Evolutionary conservation across 2,888 invertebrate genomes (phyloP).

Genomic region (Hedya salicella): DNA sequence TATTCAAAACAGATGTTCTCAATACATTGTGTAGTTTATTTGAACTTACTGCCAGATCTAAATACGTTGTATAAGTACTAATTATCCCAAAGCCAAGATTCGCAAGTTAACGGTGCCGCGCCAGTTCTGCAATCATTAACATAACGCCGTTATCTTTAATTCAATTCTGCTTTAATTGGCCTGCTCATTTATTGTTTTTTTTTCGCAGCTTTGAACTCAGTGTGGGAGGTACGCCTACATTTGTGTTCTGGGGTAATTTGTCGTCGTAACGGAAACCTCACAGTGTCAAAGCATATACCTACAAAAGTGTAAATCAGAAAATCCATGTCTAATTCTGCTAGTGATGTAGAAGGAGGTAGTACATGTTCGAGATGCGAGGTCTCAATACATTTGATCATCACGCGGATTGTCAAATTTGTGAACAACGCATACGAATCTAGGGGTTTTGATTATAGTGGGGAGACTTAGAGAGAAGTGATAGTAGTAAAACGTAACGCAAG

Average conservation of each 20-base stretch:
- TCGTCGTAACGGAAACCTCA: not conserved
- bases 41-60: not conserved
- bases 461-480: too few species aligned
- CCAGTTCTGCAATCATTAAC: slow-evolving; percentile 37
- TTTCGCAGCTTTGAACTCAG: not conserved
- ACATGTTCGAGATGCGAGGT: too few species aligned
- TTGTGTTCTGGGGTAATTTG: not conserved
- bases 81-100: slow-evolving; percentile 34
- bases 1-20: not conserved
- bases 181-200: slow-evolving; percentile 18
- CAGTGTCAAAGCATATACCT: too few species aligned
- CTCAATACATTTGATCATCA: too few species aligned
- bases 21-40: not conserved
- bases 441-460: too few species aligned
- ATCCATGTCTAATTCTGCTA: too few species aligned
- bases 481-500: too few species aligned
- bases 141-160: slow-evolving; percentile 39
- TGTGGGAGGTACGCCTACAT: slow-evolving; percentile 12
- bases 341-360: too few species aligned
- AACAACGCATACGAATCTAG: too few species aligned
- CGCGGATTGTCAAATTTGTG: too few species aligned
- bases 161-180: slow-evolving; percentile 29
- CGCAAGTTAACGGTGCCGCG: slow-evolving; percentile 28
- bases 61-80: not conserved
- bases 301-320: too few species aligned